These are phyloP conservation scores for Ceramica pisi DNA, from an alignment of 2,888 invertebrate genomes.

Conservation along the genomic window DNA sequence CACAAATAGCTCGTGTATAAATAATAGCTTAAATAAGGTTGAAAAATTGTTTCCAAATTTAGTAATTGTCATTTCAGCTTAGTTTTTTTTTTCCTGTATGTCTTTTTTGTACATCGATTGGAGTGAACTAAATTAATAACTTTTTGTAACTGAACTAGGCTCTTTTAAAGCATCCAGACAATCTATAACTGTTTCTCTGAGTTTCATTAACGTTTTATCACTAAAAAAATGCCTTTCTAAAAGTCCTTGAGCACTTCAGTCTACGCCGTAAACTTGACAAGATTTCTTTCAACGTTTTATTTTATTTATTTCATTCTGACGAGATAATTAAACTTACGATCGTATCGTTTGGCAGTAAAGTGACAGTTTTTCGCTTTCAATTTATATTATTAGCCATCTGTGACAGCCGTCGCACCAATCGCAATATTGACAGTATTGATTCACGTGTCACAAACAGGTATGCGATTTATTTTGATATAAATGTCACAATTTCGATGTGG, in stretches of 20 bases:
- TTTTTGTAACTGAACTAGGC: neutral
- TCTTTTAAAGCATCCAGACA: neutral
- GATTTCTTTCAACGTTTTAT: neutral
- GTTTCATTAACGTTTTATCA: neutral
- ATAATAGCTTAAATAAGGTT: too few relatives aligned
- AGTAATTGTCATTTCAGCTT: too few relatives aligned
- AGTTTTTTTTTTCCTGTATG: too few relatives aligned
- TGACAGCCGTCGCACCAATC: neutral
- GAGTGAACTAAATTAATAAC: too few relatives aligned
- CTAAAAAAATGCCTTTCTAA: neutral
- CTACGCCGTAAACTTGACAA: neutral
- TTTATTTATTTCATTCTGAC: slow-evolving; percentile 20
- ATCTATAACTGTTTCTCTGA: neutral
- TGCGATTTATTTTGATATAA: slow-evolving; percentile 29
- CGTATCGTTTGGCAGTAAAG: neutral
- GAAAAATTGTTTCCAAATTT: too few relatives aligned
- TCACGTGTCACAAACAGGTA: slow-evolving; percentile 7
- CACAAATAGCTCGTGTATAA: too few relatives aligned
- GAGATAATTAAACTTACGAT: slow-evolving; percentile 27
- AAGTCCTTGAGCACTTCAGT: neutral
- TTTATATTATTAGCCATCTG: slow-evolving; percentile 8
- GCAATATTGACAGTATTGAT: slow-evolving; percentile 22
- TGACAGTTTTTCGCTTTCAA: slow-evolving; percentile 3
- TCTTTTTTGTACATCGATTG: too few relatives aligned
- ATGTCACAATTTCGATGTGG: slow-evolving; percentile 16